Base-by-base conservation (phyloP, 2,797 vertebrate genomes). In the Eleutherodactylus coqui region DNA sequence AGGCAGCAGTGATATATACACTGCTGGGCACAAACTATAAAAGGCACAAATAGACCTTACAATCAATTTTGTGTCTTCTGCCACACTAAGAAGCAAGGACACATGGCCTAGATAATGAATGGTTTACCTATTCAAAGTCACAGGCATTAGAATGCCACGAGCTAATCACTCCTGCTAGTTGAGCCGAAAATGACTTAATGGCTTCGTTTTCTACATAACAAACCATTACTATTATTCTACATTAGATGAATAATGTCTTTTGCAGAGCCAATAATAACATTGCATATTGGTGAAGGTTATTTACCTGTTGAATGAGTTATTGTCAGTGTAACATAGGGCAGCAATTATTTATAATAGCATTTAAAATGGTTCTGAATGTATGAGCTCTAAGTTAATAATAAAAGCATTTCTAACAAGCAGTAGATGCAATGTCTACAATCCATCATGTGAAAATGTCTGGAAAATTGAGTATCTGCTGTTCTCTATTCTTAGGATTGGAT, bases 141-240 rank as follows among this genome's bases (percentile, higher is more conserved):
- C 38, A 38, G 41, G 13, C 41, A 64, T 58, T 75, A 62, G 29
- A 85, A n/a, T 83, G 51, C 10, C 38, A 47, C 27, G 38, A 75
- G 36, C 70, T 76, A 76, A 76, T 49, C 51, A 49, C 47, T 51
- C 16, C 32, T 34, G 47, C 36, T n/a, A 43, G 34, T n/a, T 79
- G 53, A 72, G 24, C 27, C 58, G 76, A 83, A 83, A 75, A 83
- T 75, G 81, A 58, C 67, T 75, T 55, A 72, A 72, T 72, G 47
- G 49, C 47, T 45, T 38, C 5, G 2, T 73, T 72, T 73, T 75
- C 13, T 29, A 19, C 36, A 32, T 62, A 82, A 53, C 67, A 72
- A 67, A 72, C 34, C 41, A 82, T 43, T 43, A 73, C 51, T 83
- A 27, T 60, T 19, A 55, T 43, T 58, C 8, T 83, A 5, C 34